Evolutionary conservation across 2,888 invertebrate species (phyloP), one percentile per base, ranked within the genome.

Genomic region (Tenodera sinensis): DNA sequence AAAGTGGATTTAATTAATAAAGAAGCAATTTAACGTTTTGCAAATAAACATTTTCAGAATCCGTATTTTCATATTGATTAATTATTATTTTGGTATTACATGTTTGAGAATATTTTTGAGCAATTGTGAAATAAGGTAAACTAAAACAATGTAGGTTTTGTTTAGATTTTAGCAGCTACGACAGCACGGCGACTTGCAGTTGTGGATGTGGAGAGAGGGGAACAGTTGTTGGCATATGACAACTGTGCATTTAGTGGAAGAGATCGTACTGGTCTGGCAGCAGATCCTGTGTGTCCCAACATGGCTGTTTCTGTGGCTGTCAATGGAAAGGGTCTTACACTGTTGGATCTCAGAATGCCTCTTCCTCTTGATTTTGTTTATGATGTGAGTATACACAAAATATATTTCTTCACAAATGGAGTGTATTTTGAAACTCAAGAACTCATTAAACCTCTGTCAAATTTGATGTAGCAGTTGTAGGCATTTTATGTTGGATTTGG

Each of bases 321-420:
- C 28, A 94, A 94, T 91, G 94, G 94, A 86, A 93, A 93, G 91
- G 94, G 94, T 30, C 92, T 94, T 82, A 94, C 94, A 0, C 92
- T 94, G 83, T 92, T 94, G 90, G 94, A 94, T 91, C 92, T 94
- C 83, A 92, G 94, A 89, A 94, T 94, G 94, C 94, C 94, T 83
- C 91, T 94, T 89, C 94, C 94, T 27, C 91, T 94, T 87, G 94
- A 94, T 92, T 93, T 94, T 92, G 92, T 94, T 71, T 93, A 94
- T 91, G 94, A 94, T 92, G 94, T 94, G 91, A 92, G 93, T 92
- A 9, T 28, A 2, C 30, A 71, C 25, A 71, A 71, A 25, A 71
- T 20, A 20, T 25, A 71, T 15, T 20, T 20, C 54, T 71, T 71
- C 6, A 6, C 42, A 42, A 42, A 6, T 42, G 12, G 12, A 42